phyloP scores from a whole-genome alignment of 2,113 vertebrate species.

The Sula dactylatra region DNA sequence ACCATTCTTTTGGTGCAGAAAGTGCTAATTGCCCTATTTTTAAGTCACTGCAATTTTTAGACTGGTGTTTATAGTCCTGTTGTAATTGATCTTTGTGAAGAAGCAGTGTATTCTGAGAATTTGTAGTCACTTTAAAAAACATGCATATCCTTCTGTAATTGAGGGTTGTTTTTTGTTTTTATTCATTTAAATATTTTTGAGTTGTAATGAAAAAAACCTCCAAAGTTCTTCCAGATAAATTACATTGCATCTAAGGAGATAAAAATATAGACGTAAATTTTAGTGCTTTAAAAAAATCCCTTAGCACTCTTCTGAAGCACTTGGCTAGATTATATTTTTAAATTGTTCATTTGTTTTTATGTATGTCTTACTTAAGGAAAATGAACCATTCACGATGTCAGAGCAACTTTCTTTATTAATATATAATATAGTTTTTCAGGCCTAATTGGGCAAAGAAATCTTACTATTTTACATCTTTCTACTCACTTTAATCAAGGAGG shows the following conservation, averaged over 20 bases:
- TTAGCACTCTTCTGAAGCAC: not conserved
- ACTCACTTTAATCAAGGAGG: not conserved
- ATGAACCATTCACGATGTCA: not conserved
- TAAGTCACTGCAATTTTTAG: not conserved
- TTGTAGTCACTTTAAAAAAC: not conserved
- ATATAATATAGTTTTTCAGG: not conserved
- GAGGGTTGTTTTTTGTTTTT: not conserved
- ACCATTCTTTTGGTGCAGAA: not conserved
- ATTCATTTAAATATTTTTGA: not conserved
- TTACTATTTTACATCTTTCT: not conserved
- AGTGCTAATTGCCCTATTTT: not conserved
- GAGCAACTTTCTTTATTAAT: not conserved
- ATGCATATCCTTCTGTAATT: not conserved
- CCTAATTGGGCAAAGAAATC: not conserved
- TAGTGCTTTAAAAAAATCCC: not conserved
- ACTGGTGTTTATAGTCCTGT: not conserved
- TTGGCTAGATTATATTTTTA: not conserved
- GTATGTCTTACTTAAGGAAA: not conserved
- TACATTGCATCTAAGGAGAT: not conserved
- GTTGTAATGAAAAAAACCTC: not conserved
- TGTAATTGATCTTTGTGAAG: not conserved
- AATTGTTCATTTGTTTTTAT: not conserved
- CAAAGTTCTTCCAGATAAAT: not conserved
- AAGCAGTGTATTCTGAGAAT: not conserved
- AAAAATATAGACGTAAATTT: not conserved